A percentile compares a stretch with the other conserved stretches of the same genome.
Evolutionary conservation across 2,797 vertebrate genomes (phyloP).

Genomic region (Vultur gryphus): DNA sequence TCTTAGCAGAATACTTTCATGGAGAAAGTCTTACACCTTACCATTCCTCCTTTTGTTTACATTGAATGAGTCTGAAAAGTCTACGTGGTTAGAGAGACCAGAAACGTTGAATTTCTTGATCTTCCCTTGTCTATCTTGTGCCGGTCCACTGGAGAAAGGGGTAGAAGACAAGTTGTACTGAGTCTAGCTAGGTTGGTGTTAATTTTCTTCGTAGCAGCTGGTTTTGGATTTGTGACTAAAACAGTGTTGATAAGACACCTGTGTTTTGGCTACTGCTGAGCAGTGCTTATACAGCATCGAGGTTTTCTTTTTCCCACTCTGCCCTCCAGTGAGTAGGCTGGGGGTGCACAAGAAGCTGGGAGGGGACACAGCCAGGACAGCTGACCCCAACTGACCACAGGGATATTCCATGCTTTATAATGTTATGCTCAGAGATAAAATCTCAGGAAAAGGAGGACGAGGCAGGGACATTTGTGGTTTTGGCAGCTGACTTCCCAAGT

Average conservation of each 20-base stretch:
- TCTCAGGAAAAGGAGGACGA: background rate
- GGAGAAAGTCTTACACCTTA: background rate
- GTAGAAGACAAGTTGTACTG: background rate
- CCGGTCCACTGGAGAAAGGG: background rate
- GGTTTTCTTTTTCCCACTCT: background rate
- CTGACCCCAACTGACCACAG: background rate
- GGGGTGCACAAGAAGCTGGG: rapidly evolving
- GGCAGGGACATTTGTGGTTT: background rate
- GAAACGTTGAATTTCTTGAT: background rate
- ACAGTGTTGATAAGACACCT: rapidly evolving
- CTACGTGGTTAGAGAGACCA: background rate
- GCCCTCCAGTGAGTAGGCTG: rapidly evolving
- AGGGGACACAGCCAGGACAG: background rate
- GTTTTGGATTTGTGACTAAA: background rate
- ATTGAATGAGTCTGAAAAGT: background rate
- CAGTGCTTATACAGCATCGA: background rate
- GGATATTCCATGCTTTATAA: background rate
- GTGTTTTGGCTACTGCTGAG: background rate
- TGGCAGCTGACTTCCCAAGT: background rate
- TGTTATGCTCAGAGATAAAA: background rate
- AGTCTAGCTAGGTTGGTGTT: background rate
- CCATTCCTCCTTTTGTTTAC: background rate
- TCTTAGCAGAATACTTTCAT: background rate
- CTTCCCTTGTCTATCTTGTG: background rate
- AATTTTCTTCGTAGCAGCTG: background rate